Conservation (phyloP, 2,888 invertebrate genomes). For the Stegana nigrithorax region DNA sequence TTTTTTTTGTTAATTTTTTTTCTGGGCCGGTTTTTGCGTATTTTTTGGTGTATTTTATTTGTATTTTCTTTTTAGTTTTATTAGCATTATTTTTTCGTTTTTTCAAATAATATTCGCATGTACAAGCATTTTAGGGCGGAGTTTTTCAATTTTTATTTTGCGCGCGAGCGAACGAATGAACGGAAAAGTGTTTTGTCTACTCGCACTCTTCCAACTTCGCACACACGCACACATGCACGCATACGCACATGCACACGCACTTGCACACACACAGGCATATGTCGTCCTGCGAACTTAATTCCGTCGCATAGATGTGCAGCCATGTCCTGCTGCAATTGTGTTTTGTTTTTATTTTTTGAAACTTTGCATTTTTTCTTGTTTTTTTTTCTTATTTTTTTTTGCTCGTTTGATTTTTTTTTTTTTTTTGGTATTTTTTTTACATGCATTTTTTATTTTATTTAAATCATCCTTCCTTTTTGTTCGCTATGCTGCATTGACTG, state of each 20-base stretch:
- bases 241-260: background rate
- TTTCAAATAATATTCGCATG: too few species aligned
- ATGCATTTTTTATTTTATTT: slow-evolving; percentile 10
- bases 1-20: background rate
- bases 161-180: slow-evolving; percentile 45
- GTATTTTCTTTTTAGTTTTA: slow-evolving; percentile 10
- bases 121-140: slow-evolving; percentile 64
- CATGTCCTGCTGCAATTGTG: background rate
- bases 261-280: background rate
- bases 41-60: background rate
- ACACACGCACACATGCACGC: background rate
- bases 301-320: background rate
- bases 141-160: slow-evolving; percentile 68
- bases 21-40: slow-evolving; percentile 1
- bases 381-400: background rate
- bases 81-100: background rate
- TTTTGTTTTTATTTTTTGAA: background rate
- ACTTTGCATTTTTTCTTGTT: background rate
- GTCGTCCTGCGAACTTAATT: background rate
- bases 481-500: background rate
- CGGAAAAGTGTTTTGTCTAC: slow-evolving; percentile 25
- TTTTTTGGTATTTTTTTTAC: background rate
- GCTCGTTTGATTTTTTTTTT: background rate
- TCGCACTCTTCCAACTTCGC: background rate
- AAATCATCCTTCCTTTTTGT: background rate